These are phyloP conservation scores for Epinephelus lanceolatus DNA, from an alignment of 2,113 vertebrate species.

Conservation along the genomic window DNA sequence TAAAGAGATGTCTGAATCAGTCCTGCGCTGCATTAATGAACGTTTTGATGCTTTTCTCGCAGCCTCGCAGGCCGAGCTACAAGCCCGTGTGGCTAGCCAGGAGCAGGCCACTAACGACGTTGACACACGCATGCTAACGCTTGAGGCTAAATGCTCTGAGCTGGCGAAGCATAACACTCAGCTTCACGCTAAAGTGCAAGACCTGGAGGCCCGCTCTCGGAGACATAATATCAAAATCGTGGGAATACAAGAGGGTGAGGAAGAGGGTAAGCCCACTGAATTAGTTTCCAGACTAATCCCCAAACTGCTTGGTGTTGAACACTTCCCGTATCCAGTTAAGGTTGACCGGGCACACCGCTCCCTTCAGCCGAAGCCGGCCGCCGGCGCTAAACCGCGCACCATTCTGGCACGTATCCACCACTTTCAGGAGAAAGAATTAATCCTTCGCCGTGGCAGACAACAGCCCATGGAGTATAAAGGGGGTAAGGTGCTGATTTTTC, in stretches of 20 bases:
- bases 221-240: conserved; percentile 6
- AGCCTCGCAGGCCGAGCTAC: background rate
- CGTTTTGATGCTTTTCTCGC: background rate
- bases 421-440: conserved; percentile 16
- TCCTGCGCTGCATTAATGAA: too few species aligned
- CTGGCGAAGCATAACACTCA: background rate
- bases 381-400: background rate
- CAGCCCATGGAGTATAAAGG: conserved; percentile 19
- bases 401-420: background rate
- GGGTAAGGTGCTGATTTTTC: too few species aligned
- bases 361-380: background rate
- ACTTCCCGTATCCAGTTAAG: too few species aligned
- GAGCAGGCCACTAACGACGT: background rate
- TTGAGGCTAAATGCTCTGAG: conserved; percentile 8
- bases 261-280: background rate
- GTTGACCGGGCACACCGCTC: background rate
- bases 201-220: conserved; percentile 14
- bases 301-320: background rate
- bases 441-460: conserved; percentile 4
- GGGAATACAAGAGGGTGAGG: background rate
- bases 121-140: background rate
- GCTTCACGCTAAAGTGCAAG: conserved; percentile 2
- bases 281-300: background rate
- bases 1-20: too few species aligned
- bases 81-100: background rate